These are phyloP conservation scores for Oryzias dopingdopingensis DNA, from an alignment of 2,797 vertebrate species.

Conservation along the genomic window DNA sequence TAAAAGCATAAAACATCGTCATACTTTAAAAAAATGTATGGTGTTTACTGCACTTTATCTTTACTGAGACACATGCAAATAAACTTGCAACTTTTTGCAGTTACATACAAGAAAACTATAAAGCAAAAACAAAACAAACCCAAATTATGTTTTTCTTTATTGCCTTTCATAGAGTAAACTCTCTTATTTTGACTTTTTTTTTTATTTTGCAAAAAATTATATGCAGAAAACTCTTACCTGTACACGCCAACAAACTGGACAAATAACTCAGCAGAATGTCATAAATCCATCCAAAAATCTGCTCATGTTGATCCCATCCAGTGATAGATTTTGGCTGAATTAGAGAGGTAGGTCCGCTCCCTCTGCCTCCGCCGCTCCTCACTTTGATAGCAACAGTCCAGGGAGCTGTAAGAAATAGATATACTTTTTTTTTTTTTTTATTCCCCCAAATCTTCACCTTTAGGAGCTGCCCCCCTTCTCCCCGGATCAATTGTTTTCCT, in stretches of 20 bases:
- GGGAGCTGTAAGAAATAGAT: constrained; percentile 80
- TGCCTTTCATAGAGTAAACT: neutral
- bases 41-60: too few species aligned
- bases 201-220: constrained; percentile 3
- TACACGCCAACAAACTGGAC: constrained; percentile 82
- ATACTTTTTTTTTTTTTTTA: constrained; percentile 69
- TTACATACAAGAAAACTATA: neutral
- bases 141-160: neutral
- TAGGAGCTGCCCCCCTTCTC: constrained; percentile 76
- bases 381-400: constrained; percentile 82
- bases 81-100: neutral
- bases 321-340: constrained; percentile 73
- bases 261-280: constrained; percentile 86
- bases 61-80: too few species aligned
- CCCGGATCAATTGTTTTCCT: constrained; percentile 71
- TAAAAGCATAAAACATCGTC: too few species aligned
- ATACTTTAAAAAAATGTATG: too few species aligned
- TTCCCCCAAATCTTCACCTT: constrained; percentile 66
- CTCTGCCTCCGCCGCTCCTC: constrained; percentile 60
- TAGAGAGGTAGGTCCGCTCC: constrained; percentile 62
- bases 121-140: too few species aligned
- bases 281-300: constrained; percentile 90
- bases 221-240: constrained; percentile 83
- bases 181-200: constrained; percentile 11
- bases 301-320: constrained; percentile 73